Conservation (phyloP, 1,140 invertebrate species). For the Bacillus rossius region DNA sequence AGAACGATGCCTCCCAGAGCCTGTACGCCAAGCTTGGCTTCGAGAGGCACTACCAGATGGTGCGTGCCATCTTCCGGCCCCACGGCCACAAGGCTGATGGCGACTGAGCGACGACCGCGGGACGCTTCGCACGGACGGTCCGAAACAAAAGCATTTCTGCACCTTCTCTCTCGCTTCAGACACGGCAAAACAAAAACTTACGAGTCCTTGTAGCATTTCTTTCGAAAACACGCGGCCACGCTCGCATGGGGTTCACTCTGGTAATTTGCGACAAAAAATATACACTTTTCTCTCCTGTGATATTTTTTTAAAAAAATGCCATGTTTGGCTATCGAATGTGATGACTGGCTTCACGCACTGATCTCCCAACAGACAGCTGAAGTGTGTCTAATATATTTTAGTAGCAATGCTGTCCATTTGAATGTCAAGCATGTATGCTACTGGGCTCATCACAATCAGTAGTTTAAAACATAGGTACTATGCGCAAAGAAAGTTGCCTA, state of each 20-base stretch:
- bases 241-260: conserved; percentile 12
- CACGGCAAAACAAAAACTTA: conserved; percentile 5
- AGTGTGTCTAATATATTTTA: no score
- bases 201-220: conserved; percentile 5
- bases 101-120: not conserved
- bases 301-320: no score
- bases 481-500: not conserved
- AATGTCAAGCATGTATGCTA: not conserved
- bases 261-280: conserved; percentile 3
- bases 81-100: conserved; percentile 15
- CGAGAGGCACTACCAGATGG: conserved; percentile 66
- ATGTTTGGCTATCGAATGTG: no score
- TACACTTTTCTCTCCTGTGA: no score
- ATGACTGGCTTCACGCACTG: no score
- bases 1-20: conserved; percentile 74
- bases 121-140: not conserved
- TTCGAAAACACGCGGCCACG: conserved; percentile 1
- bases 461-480: not conserved
- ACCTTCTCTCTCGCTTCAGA: conserved; percentile 16
- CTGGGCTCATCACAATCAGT: not conserved
- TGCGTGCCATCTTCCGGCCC: conserved; percentile 66
- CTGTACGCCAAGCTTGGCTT: conserved; percentile 76
- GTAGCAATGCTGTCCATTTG: not conserved
- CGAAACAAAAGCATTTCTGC: not conserved
- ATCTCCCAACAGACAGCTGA: no score